Percentiles rank a stretch among this genome's conserved stretches.
Evolutionary conservation across 2,113 vertebrate genomes (phyloP).

Genomic region (Strix aluco): DNA sequence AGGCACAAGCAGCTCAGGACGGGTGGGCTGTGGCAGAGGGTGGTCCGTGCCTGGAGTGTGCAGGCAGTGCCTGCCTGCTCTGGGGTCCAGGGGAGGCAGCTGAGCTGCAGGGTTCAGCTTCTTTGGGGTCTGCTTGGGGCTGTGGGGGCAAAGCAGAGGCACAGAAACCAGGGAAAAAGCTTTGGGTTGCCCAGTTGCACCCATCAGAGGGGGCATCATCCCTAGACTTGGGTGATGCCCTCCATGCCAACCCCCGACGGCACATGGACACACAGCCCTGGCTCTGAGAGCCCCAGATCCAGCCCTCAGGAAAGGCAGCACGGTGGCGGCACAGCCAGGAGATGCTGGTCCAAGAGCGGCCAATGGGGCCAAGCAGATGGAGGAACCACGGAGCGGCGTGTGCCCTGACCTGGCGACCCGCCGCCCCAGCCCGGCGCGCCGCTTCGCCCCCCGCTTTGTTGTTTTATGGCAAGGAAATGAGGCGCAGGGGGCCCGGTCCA

Average conservation of each 20-base stretch:
- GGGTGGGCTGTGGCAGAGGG: background rate
- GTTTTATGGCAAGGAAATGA: conserved; percentile 68
- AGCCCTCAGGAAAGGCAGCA: background rate
- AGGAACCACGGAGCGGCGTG: conserved; percentile 14
- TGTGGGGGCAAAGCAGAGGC: background rate
- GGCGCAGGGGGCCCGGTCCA: background rate
- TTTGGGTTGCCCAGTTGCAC: background rate
- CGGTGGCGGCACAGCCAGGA: rapidly evolving
- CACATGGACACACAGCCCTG: rapidly evolving
- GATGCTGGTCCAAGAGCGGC: background rate
- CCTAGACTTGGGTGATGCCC: background rate
- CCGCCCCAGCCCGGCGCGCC: background rate
- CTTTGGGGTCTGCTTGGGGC: background rate
- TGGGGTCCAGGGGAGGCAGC: background rate
- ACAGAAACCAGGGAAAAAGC: background rate
- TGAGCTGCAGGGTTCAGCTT: background rate
- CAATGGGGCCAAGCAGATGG: background rate
- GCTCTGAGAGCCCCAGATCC: rapidly evolving
- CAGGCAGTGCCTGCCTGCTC: background rate
- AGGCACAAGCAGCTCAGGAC: rapidly evolving
- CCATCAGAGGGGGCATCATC: background rate
- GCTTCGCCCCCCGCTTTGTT: conserved; percentile 30
- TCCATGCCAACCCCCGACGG: background rate
- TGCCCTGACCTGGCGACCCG: conserved; percentile 32
- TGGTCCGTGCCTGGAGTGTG: background rate